Percentiles rank a stretch among this genome's conserved stretches.
Evolutionary conservation across 2,888 invertebrate species (phyloP).

Genomic region (Sarcophaga rosellei): DNA sequence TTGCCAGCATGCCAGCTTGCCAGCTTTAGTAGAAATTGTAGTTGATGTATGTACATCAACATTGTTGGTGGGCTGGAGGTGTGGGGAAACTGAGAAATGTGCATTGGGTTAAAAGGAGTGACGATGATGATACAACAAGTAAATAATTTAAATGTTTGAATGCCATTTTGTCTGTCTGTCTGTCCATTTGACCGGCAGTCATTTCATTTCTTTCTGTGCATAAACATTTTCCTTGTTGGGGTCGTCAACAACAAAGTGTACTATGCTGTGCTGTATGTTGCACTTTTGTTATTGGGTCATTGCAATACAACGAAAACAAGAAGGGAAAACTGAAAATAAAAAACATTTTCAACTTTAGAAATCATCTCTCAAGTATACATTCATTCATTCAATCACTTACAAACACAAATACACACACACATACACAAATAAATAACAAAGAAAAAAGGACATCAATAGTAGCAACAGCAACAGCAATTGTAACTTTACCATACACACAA

Average conservation of each 20-base stretch:
- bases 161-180: not conserved
- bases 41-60: not conserved
- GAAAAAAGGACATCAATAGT: not conserved
- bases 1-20: too few relatives aligned
- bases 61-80: not conserved
- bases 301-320: not conserved
- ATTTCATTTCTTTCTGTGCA: slow-evolving; percentile 8
- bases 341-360: not conserved
- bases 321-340: too few relatives aligned
- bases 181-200: not conserved
- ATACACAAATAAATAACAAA: not conserved
- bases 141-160: slow-evolving; percentile 60
- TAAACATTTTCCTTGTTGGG: slow-evolving; percentile 53
- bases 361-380: not conserved
- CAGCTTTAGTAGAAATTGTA: too few relatives aligned
- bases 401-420: not conserved
- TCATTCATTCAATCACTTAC: not conserved
- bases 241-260: too few relatives aligned
- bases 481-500: not conserved
- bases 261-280: slow-evolving; percentile 31
- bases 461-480: not conserved
- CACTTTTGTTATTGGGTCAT: slow-evolving; percentile 57
- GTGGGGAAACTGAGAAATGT: not conserved
- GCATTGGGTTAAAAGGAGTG: not conserved
- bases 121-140: slow-evolving; percentile 17